phyloP scores from a whole-genome alignment of 2,888 invertebrate genomes.

The Saturnia japonica region DNA sequence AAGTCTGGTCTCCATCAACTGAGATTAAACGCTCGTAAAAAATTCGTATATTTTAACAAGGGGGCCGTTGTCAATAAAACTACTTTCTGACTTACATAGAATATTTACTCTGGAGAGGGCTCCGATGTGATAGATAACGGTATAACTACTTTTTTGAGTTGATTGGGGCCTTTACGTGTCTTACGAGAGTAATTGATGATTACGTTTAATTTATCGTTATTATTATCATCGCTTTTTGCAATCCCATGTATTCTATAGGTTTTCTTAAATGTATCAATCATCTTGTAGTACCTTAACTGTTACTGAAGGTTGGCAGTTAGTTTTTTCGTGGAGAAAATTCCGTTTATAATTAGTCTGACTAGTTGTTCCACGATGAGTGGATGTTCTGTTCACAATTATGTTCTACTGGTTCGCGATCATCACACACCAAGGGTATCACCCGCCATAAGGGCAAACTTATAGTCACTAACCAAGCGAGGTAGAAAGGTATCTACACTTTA shows the following conservation, averaged over 20 bases:
- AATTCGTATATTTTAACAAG: constrained; percentile 34
- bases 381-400: too few relatives aligned
- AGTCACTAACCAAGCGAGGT: too few relatives aligned
- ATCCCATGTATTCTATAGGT: background rate
- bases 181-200: constrained; percentile 8
- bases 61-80: constrained; percentile 26
- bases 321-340: too few relatives aligned
- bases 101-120: background rate
- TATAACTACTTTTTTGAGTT: constrained; percentile 9
- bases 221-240: background rate
- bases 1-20: constrained; percentile 11
- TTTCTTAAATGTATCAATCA: background rate
- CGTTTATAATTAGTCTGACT: too few relatives aligned
- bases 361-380: too few relatives aligned
- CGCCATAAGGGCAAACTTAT: too few relatives aligned
- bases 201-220: background rate
- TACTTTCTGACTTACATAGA: constrained; percentile 15
- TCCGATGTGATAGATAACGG: constrained; percentile 15
- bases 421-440: too few relatives aligned
- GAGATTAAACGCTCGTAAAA: constrained; percentile 47
- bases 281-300: too few relatives aligned
- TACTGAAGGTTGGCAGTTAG: too few relatives aligned
- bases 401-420: too few relatives aligned
- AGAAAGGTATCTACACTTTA: too few relatives aligned
- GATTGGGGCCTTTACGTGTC: constrained; percentile 8